Percentiles rank a stretch among this genome's conserved stretches.
These are phyloP conservation scores for Probaryconus sp. DNA, from an alignment of 1,140 invertebrate species.

Conservation along the genomic window DNA sequence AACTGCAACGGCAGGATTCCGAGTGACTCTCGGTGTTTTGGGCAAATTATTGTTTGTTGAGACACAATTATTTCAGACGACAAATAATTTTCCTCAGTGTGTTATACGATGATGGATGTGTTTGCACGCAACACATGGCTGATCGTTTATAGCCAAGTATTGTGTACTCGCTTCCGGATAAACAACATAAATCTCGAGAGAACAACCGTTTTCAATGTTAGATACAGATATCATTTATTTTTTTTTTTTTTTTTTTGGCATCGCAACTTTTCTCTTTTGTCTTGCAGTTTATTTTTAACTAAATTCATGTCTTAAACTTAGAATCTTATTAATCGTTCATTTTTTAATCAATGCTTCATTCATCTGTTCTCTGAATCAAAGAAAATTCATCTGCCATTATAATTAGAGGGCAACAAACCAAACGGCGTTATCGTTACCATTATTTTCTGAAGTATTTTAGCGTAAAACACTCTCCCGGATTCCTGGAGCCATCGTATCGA, in stretches of 20 bases:
- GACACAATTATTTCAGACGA: constrained; percentile 53
- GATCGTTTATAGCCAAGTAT: constrained; percentile 47
- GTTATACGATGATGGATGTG: constrained; percentile 52
- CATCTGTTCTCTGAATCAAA: constrained; percentile 65
- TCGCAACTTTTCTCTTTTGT: neutral
- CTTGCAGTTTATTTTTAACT: neutral
- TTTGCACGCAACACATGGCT: constrained; percentile 52
- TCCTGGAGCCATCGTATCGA: constrained; percentile 74
- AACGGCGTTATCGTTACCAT: constrained; percentile 61
- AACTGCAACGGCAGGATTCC: constrained; percentile 11
- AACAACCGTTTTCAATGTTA: constrained; percentile 36
- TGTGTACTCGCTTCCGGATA: constrained; percentile 32
- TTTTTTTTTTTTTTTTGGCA: neutral
- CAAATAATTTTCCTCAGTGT: constrained; percentile 53
- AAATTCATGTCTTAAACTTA: neutral
- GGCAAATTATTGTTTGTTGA: constrained; percentile 49
- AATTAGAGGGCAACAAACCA: constrained; percentile 47
- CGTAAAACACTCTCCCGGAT: constrained; percentile 70
- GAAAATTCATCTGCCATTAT: constrained; percentile 64
- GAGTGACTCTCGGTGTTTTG: constrained; percentile 12
- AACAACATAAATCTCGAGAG: constrained; percentile 37
- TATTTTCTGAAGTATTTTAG: constrained; percentile 74
- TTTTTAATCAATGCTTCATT: constrained; percentile 43
- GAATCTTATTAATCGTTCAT: neutral
- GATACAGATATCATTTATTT: constrained; percentile 6